Conservation (phyloP, 2,888 invertebrate genomes). For the Sialis lutaria region DNA sequence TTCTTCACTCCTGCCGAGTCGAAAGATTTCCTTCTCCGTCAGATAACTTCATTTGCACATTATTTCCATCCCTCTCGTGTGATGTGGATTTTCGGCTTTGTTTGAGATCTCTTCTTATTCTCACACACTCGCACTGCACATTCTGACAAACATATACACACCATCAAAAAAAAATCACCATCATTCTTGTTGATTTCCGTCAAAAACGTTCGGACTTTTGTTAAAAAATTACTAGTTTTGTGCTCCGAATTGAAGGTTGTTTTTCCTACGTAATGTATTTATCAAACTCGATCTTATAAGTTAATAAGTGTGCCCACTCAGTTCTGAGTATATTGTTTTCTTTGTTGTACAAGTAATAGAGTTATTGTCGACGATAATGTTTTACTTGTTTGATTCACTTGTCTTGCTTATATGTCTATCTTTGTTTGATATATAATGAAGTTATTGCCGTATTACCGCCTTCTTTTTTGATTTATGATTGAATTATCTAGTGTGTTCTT, state of each 20-base stretch:
- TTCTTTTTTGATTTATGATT: too few species aligned
- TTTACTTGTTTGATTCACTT: too few species aligned
- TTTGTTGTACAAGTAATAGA: too few species aligned
- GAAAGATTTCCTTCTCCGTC: slow-evolving; percentile 10
- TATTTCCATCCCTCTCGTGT: neutral
- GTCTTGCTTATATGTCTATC: too few species aligned
- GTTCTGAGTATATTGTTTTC: too few species aligned
- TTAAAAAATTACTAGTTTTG: neutral
- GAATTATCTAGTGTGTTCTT: too few species aligned
- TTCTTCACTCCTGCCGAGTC: slow-evolving; percentile 17
- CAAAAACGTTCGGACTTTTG: neutral
- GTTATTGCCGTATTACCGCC: too few species aligned
- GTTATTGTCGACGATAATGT: too few species aligned
- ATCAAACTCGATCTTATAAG: too few species aligned
- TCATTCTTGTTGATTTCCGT: neutral
- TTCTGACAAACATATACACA: neutral
- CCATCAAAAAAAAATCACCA: too few species aligned
- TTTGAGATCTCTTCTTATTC: neutral
- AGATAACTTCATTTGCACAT: neutral
- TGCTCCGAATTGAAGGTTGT: neutral
- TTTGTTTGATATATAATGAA: too few species aligned
- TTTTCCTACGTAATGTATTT: neutral
- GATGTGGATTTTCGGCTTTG: neutral
- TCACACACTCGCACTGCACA: neutral
- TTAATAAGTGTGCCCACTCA: too few species aligned